phyloP scores from a whole-genome alignment of 92 coral and sea anemone genomes.

The Parazoanthus swiftii region DNA sequence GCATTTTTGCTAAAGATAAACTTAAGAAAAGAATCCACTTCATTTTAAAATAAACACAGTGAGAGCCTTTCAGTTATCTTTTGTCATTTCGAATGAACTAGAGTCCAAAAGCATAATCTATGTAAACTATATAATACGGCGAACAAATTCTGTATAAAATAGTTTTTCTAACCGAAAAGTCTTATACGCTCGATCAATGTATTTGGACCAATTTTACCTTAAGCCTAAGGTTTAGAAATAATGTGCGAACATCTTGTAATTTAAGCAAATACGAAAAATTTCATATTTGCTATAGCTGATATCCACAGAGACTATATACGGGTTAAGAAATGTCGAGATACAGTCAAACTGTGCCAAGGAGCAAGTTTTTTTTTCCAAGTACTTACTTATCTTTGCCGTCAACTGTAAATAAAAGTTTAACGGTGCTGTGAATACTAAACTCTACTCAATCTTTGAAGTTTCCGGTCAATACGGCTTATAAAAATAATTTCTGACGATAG shows the following conservation, averaged over 20 bases:
- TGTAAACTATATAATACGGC: neutral
- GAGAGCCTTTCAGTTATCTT: neutral
- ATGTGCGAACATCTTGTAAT: neutral
- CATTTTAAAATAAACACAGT: neutral
- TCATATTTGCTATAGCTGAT: too few relatives aligned
- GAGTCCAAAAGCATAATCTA: neutral
- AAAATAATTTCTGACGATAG: slow-evolving; percentile 18
- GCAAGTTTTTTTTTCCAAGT: too few relatives aligned
- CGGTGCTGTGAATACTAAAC: neutral
- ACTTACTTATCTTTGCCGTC: neutral
- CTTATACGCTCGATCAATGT: neutral
- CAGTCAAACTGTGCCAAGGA: too few relatives aligned
- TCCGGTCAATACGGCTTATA: neutral
- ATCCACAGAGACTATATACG: too few relatives aligned
- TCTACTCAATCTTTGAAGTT: neutral
- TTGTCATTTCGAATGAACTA: neutral
- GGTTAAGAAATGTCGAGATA: too few relatives aligned
- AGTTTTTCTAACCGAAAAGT: neutral
- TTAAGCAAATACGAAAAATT: too few relatives aligned
- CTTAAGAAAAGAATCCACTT: too few relatives aligned
- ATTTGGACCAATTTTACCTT: too few relatives aligned
- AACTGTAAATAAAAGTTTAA: neutral
- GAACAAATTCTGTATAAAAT: too few relatives aligned
- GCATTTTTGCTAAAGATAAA: neutral
- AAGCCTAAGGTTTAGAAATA: neutral